Base-by-base conservation (phyloP, 2,888 invertebrate genomes). In the Gerris lacustris region DNA sequence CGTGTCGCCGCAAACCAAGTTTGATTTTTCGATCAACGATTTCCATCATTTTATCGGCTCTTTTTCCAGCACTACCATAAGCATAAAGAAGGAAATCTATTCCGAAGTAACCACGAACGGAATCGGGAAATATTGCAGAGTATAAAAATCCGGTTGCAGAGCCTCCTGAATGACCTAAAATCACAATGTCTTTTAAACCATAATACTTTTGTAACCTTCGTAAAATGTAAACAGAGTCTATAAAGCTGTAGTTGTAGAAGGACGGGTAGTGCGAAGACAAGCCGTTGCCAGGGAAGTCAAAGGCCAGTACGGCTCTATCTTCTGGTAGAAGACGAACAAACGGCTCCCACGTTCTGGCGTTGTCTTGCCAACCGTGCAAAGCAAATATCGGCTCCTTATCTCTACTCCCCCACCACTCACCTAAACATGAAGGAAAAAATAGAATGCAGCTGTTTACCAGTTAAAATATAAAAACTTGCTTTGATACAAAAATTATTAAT, bases 331-430 rank as follows among this genome's bases (percentile, higher is more conserved):
- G 78, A 0, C 88, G 88, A 6, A 86, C 84, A n/a, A 91, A 78
- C 0, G 85, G 83, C 78, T 91, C 89, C 82, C 88, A 92, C 0
- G 88, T 85, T n/a, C 87, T 88, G 5, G 89, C 88, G 79, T 91
- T 92, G 79, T 92, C 91, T 79, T 84, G 87, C 89, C 90, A 90
- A 0, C 91, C 91, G 77, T 91, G 91, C n/a, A 91, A 77, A 0
- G 87, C 87, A 45, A 91, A 78, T 72, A 91, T 83, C 0, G 90
- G 90, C 67, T 87, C 83, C 18, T 83, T 82, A 73, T 86, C 81
- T 74, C 83, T 83, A 5, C 83, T 83, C 11, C 90, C 89, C 86
- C 90, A 91, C 81, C 87, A 83, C 79, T 88, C 89, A 2, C 80
- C 81, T 80, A 75, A 72, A 76, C 78, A 77, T 67, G 44, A 69